Base-by-base conservation (phyloP, 2,797 vertebrate genomes). In the Spizella passerina region DNA sequence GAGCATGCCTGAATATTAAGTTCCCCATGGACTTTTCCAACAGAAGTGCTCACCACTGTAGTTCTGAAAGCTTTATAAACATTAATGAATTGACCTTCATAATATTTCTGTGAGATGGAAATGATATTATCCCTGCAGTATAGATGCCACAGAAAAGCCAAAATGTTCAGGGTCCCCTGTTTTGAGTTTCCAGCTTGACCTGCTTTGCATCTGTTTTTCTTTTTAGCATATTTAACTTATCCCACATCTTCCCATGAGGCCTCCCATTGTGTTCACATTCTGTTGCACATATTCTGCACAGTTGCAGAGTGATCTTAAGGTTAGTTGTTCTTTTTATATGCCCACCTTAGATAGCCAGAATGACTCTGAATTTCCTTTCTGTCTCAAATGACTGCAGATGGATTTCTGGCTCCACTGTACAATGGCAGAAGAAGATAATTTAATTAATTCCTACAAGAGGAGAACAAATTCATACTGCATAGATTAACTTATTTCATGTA, bases 1-100 rank as follows among this genome's bases (percentile, higher is more conserved):
- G 60, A 77, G n/a, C 68, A 63, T 87, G 79, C n/a, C 60, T 69
- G 63, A 84, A 59, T 94, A 84, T 83, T 83, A 88, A 90, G 63
- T 84, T 94, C 66, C 63, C 75, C 14, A 4, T 39, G 56, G 90
- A 72, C 36, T 87, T 95, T 55, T 6, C 5, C 60, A 82, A 38
- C 34, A 73, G 49, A 82, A 93, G 14, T 78, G 63, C 69, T 94
- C 61, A 75, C 47, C 60, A 36, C 38, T 77, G 73, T 93, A 80
- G 34, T 92, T 93, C 68, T 75, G 76, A 87, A 89, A 78, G 61
- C 49, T 91, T 86, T 81, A 55, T 64, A 70, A 87, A 68, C 49
- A 34, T 63, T 85, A 73, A 89, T 82, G 56, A 94, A 82, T 82
- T 89, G 64, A 85, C 46, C 34, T 89, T 91, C 49, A 24, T 56